Evolutionary conservation across 2,797 vertebrate genomes (phyloP), one percentile per base, ranked within the genome.

Genomic region (Notoglanidium macrostoma): DNA sequence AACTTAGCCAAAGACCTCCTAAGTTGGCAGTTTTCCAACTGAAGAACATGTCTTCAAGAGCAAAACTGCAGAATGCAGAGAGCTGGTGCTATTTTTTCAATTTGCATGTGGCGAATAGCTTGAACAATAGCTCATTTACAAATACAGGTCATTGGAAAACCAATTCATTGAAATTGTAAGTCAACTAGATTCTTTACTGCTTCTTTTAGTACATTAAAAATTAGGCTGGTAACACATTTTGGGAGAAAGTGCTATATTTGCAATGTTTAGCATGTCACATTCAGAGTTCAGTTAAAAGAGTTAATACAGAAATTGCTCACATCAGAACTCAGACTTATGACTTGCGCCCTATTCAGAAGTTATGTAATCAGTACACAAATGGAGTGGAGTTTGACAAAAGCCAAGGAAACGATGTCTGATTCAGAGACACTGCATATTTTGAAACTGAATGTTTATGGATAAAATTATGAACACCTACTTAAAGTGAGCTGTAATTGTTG

Each of bases 41-140:
- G 90, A 89, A 68, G 87, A 83, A 0, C 78, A 87, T 83, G 90
- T 90, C 0, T 88, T 92, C 0, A 92, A 89, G 19, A 86, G 92
- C n/a, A 95, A 96, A 0, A 91, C 93, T 0, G 87, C 49, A 95
- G 95, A 85, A 72, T 95, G 96, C 88, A 94, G 92, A 81, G 97
- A 99, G 87, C 94, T 98, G 96, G 96, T 99, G 76, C 97, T 99
- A 65, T 98, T 99, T 95, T 95, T 98, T 99, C 94, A 98, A 97
- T 89, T 92, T 98, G 83, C 93, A 96, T 1, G 96, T 98, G 3
- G 98, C 97, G 89, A 98, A 98, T 94, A 94, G 98, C 68, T 99
- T 97, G 95, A 97, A 99, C 84, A 97, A 96, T 95, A 97, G 96
- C 5, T 98, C 98, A 0, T 23, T 91, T 0, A 40, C 40, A 97